These are phyloP conservation scores for Mactromeris polynyma DNA, from an alignment of 2,888 invertebrate species.

Conservation along the genomic window DNA sequence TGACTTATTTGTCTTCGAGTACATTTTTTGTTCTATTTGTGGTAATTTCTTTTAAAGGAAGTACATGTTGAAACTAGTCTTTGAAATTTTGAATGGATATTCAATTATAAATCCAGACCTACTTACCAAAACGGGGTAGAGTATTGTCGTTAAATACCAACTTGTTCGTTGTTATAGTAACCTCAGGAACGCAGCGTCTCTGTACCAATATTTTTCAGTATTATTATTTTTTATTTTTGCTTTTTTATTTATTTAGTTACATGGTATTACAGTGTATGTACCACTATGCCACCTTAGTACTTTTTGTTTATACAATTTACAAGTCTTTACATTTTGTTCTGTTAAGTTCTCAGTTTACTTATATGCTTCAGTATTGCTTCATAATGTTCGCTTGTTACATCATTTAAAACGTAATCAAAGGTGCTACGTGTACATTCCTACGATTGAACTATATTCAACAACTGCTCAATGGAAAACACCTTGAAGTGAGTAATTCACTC, in stretches of 20 bases:
- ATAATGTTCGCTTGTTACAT: neutral
- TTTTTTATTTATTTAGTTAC: neutral
- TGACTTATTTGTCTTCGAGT: too few species aligned
- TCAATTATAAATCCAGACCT: too few species aligned
- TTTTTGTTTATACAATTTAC: neutral
- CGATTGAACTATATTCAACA: too few species aligned
- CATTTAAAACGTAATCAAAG: neutral
- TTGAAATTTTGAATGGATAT: too few species aligned
- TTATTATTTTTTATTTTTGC: neutral
- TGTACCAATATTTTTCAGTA: neutral
- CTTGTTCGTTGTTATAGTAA: neutral
- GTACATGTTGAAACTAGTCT: too few species aligned
- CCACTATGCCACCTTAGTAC: neutral
- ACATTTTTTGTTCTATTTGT: too few species aligned
- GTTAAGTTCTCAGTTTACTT: neutral
- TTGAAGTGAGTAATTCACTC: too few species aligned
- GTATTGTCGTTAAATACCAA: too few species aligned
- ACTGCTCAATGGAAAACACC: too few species aligned
- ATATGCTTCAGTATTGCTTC: neutral
- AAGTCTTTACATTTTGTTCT: neutral
- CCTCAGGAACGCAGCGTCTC: neutral
- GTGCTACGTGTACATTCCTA: constrained; percentile 9
- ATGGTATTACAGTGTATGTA: neutral
- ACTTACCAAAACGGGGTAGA: too few species aligned
- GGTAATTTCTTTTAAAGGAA: too few species aligned